Base-by-base conservation (phyloP, 2,888 invertebrate species). In the Strigamia transsilvanica region DNA sequence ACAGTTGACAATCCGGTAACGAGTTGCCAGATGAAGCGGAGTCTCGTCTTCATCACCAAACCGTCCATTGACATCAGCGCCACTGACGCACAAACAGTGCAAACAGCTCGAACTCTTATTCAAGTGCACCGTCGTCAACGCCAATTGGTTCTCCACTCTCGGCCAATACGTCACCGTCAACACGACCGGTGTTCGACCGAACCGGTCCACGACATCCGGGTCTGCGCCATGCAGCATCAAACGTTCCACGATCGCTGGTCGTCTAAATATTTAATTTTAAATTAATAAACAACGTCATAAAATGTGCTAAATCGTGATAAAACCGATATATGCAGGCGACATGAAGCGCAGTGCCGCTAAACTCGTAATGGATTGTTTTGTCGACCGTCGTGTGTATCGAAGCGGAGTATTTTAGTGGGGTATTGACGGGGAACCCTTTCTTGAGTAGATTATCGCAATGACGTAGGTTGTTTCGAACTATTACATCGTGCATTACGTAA, bases 131-230 rank as follows among this genome's bases (percentile, higher is more conserved):
- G 27, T 1, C 2, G 2, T 23, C 34, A 81, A 13, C 27, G 18
- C 46, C 9, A 15, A 27, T 38, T 81, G 10, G 15, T 23, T 34
- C 6, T 10, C 27, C 12, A 81, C 32, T 34, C 81, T 46, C 9
- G 81, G 81, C 81, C 81, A 81, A 38, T 81, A 81, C 13, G 61
- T 61, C 18, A 81, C 34, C 15, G 81, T 81, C 15, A 81, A n/a
- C 61, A 81, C 27, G 13, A 81, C 23, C 56, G 81, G 27, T 15
- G 81, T 81, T n/a, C 81, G 56, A 41, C 61, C 81, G 56, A 27
- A 81, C 21, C 41, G 46, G 56, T 81, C 81, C 2, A 61, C 15
- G 1, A 81, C 66, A 32, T 81, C 21, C 4, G 81, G 56, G 15
- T 61, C 10, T 13, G 81, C 81, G 5, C 10, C 15, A 32, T 81